Evolutionary conservation across 2,797 vertebrate genomes (phyloP), one percentile per base, ranked within the genome.

Genomic region (Ctenopoma multispine): DNA sequence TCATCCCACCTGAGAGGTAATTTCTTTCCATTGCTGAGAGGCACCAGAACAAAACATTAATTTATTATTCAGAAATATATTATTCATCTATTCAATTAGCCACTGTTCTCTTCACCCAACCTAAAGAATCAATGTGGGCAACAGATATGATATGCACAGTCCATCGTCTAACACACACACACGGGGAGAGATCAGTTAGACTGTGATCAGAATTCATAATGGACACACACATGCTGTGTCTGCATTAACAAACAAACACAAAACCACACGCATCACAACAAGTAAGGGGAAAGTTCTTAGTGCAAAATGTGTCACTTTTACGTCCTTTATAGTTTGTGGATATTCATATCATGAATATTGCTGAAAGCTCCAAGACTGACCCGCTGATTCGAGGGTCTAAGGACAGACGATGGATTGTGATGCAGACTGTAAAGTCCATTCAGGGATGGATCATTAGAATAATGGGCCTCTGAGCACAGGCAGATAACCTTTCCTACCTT

Each of bases 51-150:
- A 93, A 93, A 91, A 89, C 86, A 92, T 85, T 75, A 15, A 93
- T 94, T 91, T 87, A 94, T 93, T 93, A 94, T 94, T 94, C 91
- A 93, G 85, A 85, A 85, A 91, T 92, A 91, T 92, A 92, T 93
- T 90, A 93, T 94, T 94, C 87, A 94, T 93, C 83, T 89, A 83
- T 89, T 90, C 89, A 92, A 93, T 93, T 92, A 92, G 88, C 82
- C 77, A 79, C 86, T 90, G 80, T 89, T 81, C 87, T 90, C 87
- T 87, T 92, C 89, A 79, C 87, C 85, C 82, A 91, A 89, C 90
- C 85, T 91, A 93, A 90, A 92, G 90, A 92, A 93, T 92, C 93
- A 84, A 90, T 86, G 74, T 75, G 72, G 70, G 75, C 79, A 85
- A 70, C 75, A 40, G 83, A 91, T 90, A 86, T 83, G 79, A 87